These are phyloP conservation scores for Iselma pallidipennis DNA, from an alignment of 2,888 invertebrate genomes.

Conservation along the genomic window DNA sequence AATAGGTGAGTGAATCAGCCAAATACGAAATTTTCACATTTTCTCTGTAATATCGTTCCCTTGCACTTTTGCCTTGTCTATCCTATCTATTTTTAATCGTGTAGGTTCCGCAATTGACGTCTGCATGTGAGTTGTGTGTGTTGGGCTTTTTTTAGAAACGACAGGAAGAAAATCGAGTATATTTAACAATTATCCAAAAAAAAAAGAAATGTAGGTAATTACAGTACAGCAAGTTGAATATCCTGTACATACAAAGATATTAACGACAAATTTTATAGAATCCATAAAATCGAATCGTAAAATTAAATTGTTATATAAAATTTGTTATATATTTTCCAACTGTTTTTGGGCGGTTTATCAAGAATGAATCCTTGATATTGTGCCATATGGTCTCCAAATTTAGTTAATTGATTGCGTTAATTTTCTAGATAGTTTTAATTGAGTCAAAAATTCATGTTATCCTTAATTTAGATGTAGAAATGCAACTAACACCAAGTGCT, in stretches of 20 bases:
- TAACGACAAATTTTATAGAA: no score
- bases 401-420: no score
- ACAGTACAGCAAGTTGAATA: background rate
- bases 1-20: constrained; percentile 25
- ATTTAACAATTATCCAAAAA: no score
- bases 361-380: background rate
- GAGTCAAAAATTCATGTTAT: no score
- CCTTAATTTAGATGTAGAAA: no score
- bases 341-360: background rate
- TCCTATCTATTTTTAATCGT: background rate
- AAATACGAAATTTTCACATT: background rate
- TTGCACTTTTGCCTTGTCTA: background rate
- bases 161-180: background rate
- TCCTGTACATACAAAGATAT: no score
- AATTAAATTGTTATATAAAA: background rate
- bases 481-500: no score
- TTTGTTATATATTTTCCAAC: background rate
- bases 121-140: background rate
- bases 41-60: background rate
- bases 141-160: background rate
- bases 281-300: no score
- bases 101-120: background rate
- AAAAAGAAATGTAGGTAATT: no score
- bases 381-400: background rate
- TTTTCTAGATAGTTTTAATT: no score